These are phyloP conservation scores for Potorous gilbertii DNA, from an alignment of 2,797 vertebrate genomes.

Conservation along the genomic window DNA sequence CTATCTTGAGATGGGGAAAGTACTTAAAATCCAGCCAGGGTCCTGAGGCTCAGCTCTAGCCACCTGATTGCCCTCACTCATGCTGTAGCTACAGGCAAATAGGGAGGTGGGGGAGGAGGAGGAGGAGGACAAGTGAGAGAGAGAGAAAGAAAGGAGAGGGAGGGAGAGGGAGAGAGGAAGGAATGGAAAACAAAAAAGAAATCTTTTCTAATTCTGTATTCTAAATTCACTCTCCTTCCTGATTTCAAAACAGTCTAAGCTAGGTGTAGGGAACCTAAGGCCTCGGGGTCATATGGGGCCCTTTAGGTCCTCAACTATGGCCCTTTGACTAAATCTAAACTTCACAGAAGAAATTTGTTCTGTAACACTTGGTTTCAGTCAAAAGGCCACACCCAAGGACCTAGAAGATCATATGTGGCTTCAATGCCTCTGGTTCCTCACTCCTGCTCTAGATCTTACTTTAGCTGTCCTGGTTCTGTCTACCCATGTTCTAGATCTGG, in stretches of 20 bases:
- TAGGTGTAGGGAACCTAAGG: too few relatives aligned
- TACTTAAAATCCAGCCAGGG: not conserved
- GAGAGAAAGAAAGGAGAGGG: too few relatives aligned
- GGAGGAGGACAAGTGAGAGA: rapidly evolving
- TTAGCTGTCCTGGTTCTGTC: not conserved
- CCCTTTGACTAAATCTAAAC: too few relatives aligned
- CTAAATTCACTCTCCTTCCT: conserved; percentile 50
- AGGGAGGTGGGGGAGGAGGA: not conserved
- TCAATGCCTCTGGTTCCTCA: not conserved
- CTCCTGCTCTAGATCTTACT: not conserved
- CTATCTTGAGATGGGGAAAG: not conserved
- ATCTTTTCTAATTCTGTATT: conserved; percentile 36
- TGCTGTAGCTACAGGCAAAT: not conserved
- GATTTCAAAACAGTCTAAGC: conserved; percentile 67
- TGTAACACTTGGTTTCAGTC: too few relatives aligned
- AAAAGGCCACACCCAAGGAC: too few relatives aligned
- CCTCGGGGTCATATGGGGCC: too few relatives aligned
- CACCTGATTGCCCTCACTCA: not conserved
- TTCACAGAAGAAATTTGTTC: too few relatives aligned
- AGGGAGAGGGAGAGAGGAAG: not conserved
- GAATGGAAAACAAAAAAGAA: conserved; percentile 60
- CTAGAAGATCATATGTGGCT: too few relatives aligned
- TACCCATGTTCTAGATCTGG: not conserved
- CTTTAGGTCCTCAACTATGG: too few relatives aligned
- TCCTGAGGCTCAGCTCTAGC: not conserved